Percentiles rank a stretch among this genome's conserved stretches.
Conservation (phyloP, 1,140 invertebrate species). For the Panagrolaimus sp. region DNA sequence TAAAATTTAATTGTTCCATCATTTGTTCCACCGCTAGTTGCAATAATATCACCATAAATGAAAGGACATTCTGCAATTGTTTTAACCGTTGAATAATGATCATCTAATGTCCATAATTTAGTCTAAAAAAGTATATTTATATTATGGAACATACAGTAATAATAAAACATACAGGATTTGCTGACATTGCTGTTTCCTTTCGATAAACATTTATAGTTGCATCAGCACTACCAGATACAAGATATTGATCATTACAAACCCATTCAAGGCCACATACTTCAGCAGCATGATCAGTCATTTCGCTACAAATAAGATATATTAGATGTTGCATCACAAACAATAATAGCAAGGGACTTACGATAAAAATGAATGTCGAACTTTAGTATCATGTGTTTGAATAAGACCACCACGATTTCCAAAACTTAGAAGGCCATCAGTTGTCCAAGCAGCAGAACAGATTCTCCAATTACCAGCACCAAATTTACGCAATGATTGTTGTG, state of each 20-base stretch:
- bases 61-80: background rate
- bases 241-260: background rate
- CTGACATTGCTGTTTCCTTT: background rate
- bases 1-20: background rate
- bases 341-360: background rate
- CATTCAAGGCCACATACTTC: background rate
- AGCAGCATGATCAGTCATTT: background rate
- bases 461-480: too few species aligned
- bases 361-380: background rate
- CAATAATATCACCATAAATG: background rate
- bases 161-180: background rate
- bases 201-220: background rate
- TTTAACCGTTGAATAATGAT: background rate
- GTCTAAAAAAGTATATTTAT: too few species aligned
- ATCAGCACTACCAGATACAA: background rate
- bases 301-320: background rate
- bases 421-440: background rate
- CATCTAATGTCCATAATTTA: background rate
- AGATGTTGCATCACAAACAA: background rate
- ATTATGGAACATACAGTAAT: too few species aligned
- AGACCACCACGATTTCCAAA: background rate
- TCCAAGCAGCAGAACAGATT: background rate
- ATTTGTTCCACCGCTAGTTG: background rate
- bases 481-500: background rate
- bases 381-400: slow-evolving; percentile 1